Evolutionary conservation across 2,113 vertebrate genomes (phyloP).

Genomic region (Nerophis ophidion): DNA sequence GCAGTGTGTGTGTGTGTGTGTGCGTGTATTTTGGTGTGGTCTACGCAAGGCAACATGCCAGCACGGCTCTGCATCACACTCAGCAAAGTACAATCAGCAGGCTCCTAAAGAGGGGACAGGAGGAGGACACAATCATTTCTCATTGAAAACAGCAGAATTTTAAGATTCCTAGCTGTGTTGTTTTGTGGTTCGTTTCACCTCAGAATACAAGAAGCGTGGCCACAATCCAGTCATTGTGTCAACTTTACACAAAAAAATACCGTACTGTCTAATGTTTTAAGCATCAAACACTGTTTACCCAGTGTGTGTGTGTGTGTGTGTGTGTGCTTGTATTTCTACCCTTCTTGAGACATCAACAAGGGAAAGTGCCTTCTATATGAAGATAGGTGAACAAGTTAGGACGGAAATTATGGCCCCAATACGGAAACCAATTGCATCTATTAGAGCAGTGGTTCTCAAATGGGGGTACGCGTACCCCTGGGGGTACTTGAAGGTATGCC

Average conservation of each 20-base stretch:
- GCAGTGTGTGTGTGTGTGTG: constrained; percentile 2
- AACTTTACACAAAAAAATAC: constrained; percentile 33
- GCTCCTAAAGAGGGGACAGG: constrained; percentile 6
- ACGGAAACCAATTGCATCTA: too few relatives aligned
- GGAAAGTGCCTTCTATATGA: too few relatives aligned
- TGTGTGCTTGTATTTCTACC: not conserved
- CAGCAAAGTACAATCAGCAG: constrained; percentile 43
- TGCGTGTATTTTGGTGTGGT: constrained; percentile 41
- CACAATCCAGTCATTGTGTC: constrained; percentile 25
- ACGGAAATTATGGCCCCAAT: too few relatives aligned
- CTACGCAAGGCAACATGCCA: constrained; percentile 50
- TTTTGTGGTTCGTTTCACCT: constrained; percentile 10
- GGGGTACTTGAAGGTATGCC: too few relatives aligned
- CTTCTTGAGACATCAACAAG: too few relatives aligned
- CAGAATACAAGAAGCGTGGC: constrained; percentile 23
- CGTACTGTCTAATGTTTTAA: constrained; percentile 36
- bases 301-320: constrained; percentile 10
- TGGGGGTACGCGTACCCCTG: too few relatives aligned
- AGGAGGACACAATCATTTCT: constrained; percentile 1
- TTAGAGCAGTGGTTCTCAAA: too few relatives aligned
- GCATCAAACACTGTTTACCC: constrained; percentile 19
- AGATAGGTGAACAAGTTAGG: too few relatives aligned
- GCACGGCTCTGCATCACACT: constrained; percentile 45
- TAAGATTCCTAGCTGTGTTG: not conserved
- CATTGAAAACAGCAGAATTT: not conserved